Conservation (phyloP, 1,140 invertebrate species). For the Xylocopa sonorina region DNA sequence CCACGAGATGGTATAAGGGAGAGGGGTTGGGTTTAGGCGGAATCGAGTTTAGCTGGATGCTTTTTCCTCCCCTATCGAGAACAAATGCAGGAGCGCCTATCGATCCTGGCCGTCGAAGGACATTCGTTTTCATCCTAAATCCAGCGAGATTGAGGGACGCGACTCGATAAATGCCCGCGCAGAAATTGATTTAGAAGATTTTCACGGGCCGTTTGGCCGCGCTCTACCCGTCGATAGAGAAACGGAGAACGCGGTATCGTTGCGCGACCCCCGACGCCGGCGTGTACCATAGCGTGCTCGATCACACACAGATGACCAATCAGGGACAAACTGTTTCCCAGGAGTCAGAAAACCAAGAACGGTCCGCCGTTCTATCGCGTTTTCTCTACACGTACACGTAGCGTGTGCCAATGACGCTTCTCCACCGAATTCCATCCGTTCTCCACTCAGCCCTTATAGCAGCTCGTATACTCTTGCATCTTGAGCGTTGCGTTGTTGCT, state of each 20-base stretch:
- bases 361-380: slow-evolving; percentile 38
- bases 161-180: slow-evolving; percentile 53
- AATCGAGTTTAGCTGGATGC: slow-evolving; percentile 49
- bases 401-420: slow-evolving; percentile 21
- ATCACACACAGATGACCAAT: slow-evolving; percentile 62
- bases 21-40: neutral
- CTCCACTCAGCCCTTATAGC: slow-evolving; percentile 25
- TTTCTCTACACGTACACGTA: neutral
- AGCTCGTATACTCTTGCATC: slow-evolving; percentile 7
- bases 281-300: slow-evolving; percentile 46
- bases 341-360: slow-evolving; percentile 39
- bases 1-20: slow-evolving; percentile 1
- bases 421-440: slow-evolving; percentile 28
- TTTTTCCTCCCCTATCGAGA: slow-evolving; percentile 14
- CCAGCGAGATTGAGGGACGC: slow-evolving; percentile 53
- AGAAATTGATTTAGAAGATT: slow-evolving; percentile 67
- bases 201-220: slow-evolving; percentile 58
- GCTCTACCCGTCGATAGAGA: slow-evolving; percentile 22
- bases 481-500: neutral
- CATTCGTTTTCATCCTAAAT: slow-evolving; percentile 58
- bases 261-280: slow-evolving; percentile 39
- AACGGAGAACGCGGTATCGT: slow-evolving; percentile 49
- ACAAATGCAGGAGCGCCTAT: slow-evolving; percentile 48
- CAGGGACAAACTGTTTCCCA: slow-evolving; percentile 60
- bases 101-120: slow-evolving; percentile 51